A percentile compares a stretch with the other conserved stretches of the same genome.
phyloP scores from a whole-genome alignment of 2,888 invertebrate genomes.

The Drosophila planitibia region DNA sequence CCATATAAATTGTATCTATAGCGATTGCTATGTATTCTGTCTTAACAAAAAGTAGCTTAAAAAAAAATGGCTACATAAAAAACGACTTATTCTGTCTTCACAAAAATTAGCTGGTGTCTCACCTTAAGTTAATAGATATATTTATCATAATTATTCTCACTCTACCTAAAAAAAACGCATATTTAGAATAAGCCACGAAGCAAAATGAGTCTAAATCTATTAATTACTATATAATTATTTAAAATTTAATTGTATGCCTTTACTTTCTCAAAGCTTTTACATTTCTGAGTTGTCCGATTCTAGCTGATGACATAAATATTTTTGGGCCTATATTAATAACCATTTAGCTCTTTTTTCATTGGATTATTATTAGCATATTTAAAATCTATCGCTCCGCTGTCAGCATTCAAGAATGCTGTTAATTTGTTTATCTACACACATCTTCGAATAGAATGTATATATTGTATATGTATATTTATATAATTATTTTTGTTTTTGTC shows the following conservation, averaged over 20 bases:
- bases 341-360: not conserved
- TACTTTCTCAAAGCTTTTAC: not conserved
- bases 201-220: not conserved
- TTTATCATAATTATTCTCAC: not conserved
- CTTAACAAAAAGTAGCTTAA: not conserved
- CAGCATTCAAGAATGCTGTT: slow-evolving; percentile 48
- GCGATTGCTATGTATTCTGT: not conserved
- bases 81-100: not conserved
- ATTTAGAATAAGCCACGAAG: not conserved
- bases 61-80: not conserved
- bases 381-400: not conserved
- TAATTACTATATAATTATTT: not conserved
- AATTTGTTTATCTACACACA: slow-evolving; percentile 16
- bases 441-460: not conserved
- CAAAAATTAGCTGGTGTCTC: not conserved
- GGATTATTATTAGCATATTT: not conserved
- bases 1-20: not conserved
- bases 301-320: not conserved
- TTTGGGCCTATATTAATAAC: not conserved
- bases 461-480: not conserved
- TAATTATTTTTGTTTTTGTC: not conserved
- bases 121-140: not conserved
- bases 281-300: not conserved
- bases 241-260: not conserved
- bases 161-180: not conserved